A percentile compares a stretch with the other conserved stretches of the same genome.
Evolutionary conservation across 2,888 invertebrate genomes (phyloP).

Genomic region (Agriopis leucophaearia): DNA sequence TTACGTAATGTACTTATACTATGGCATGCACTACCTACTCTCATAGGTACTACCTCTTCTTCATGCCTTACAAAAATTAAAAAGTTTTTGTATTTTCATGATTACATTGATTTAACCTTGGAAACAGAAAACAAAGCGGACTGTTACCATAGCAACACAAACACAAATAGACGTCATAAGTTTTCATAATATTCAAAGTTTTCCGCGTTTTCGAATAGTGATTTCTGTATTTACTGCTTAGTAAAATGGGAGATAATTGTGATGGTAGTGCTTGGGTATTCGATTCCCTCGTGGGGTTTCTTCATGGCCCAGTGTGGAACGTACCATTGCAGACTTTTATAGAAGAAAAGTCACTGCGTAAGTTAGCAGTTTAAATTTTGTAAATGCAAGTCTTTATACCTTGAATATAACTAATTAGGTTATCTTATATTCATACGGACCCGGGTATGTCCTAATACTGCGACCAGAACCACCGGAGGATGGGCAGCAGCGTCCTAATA

Average conservation of each 20-base stretch:
- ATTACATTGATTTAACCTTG: background rate
- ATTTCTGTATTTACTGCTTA: background rate
- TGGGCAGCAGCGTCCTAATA: no score
- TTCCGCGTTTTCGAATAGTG: slow-evolving; percentile 1
- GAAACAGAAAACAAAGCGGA: slow-evolving; percentile 26
- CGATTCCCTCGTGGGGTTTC: slow-evolving; percentile 95
- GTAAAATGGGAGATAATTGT: slow-evolving; percentile 64
- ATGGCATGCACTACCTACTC: no score
- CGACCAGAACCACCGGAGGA: no score
- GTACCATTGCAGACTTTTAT: slow-evolving; percentile 96
- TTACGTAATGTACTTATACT: no score
- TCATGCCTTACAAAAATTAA: no score
- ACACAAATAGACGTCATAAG: slow-evolving; percentile 63
- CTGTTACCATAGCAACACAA: slow-evolving; percentile 56
- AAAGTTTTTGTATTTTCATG: no score
- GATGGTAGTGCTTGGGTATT: slow-evolving; percentile 95
- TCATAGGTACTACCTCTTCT: no score
- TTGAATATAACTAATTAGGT: background rate
- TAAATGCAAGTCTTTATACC: no score
- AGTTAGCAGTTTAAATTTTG: slow-evolving; percentile 54
- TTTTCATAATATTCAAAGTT: slow-evolving; percentile 25
- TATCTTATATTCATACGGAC: no score
- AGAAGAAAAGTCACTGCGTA: slow-evolving; percentile 97
- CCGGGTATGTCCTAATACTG: no score
- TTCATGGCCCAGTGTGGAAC: slow-evolving; percentile 97